Base-by-base conservation (phyloP, 1,140 invertebrate genomes). In the Epicauta chinensis region DNA sequence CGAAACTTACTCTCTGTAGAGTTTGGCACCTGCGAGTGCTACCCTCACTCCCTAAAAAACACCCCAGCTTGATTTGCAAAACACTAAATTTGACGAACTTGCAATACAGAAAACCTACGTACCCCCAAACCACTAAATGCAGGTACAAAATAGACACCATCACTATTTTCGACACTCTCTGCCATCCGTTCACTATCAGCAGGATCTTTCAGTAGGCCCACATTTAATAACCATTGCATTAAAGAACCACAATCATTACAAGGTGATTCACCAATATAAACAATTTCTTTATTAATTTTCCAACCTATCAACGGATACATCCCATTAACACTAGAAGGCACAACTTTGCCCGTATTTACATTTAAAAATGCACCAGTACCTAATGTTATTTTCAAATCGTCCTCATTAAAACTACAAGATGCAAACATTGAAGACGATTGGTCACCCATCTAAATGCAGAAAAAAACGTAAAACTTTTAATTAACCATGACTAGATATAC, bases 301-400 rank as follows among this genome's bases (percentile, higher is more conserved):
- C 93, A 98, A 0, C 83, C 93, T 30, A 97, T 83, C 6, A 96
- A 67, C 0, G 94, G 94, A 76, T 97, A 98, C 12, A 97, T 74
- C 0, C 86, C 87, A 30, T 75, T 73, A 3, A 91, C 69, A 15
- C 89, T 91, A 0, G 87, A 85, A 68, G 91, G 86, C 3, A 91
- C 83, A 29, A 78, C 70, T 4, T 56, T 59, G 1, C 89, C 90
- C 1, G 91, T 95, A 64, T 96, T 91, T 6, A 96, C 77, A 67
- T 97, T 83, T 1, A 98, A 69, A 69, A 99, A 98, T 1, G 87
- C 89, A 0, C 96, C 94, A 0, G 94, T 98, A 0, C 96, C 96
- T 73, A 98, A 78, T 0, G 95, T 97, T 12, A 95, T 72, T 67
- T 97, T 98, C 0, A 95, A 76, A 66, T 93, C 86, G 11, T 91